Evolutionary conservation across 2,888 invertebrate genomes (phyloP), one percentile per base, ranked within the genome.

Genomic region (Drosophila pseudotalamancana): DNA sequence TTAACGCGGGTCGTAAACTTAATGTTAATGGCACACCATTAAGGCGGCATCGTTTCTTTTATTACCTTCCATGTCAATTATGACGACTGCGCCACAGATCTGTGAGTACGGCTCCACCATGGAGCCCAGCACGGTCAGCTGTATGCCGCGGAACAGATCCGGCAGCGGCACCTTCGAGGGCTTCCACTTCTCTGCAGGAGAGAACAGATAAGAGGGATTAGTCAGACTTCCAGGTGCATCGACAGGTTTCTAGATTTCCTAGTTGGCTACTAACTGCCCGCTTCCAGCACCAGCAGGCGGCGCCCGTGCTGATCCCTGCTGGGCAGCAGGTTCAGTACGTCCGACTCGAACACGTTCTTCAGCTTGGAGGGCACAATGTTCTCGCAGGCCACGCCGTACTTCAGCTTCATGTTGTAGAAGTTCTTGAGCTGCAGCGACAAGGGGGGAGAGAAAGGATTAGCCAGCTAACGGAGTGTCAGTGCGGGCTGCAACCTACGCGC

Each of bases 51-150:
- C 25, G 25, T 35, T 31, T 29, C 19, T 9, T 42, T 42, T 1
- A 62, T 77, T 85, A 87, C 81, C 96, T 59, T 95, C 94, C 94
- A 96, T 94, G 88, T 97, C 95, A 48, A 97, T 91, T 34, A 97
- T 93, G 14, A 95, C 94, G 55, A 94, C 92, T 11, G 94, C 94
- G 0, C 97, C 97, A 62, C 93, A 93, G 55, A 97, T 94, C 92
- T 97, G 97, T 0, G 96, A 96, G 75, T 92, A 92, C 0, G 96
- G 95, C 88, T 97, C 97, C n/a, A 93, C 92, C 93, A 96, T 94
- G 0, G 96, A 96, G 0, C 95, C 94, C 89, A 95, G 94, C 50
- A 96, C 91, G 0, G 94, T 93, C 63, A 96, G 89, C 88, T 96
- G 95, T 19, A 95, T 92, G 0, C 94, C 94, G 53, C 94, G 94